phyloP scores from a whole-genome alignment of 1,140 invertebrate species.

The Delia radicum region DNA sequence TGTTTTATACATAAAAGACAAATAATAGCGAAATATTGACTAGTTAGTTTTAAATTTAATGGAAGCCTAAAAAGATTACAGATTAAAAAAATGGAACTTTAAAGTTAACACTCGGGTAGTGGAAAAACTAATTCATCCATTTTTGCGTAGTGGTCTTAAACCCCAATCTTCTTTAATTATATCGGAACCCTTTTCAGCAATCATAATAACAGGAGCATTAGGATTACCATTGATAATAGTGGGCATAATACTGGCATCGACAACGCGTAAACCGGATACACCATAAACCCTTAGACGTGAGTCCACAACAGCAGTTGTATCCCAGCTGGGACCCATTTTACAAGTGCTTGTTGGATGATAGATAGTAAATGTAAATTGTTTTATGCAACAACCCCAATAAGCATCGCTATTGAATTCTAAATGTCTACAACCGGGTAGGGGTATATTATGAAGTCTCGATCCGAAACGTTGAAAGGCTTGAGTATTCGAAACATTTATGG shows the following conservation, averaged over 20 bases:
- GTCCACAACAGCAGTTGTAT: slow-evolving; percentile 80
- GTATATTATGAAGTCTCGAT: slow-evolving; percentile 73
- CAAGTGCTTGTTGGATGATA: slow-evolving; percentile 84
- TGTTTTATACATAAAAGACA: not conserved
- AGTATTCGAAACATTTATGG: slow-evolving; percentile 75
- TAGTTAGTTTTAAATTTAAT: not conserved
- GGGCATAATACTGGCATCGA: slow-evolving; percentile 80
- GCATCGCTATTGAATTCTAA: slow-evolving; percentile 73
- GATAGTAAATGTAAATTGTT: slow-evolving; percentile 80
- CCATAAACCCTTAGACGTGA: slow-evolving; percentile 73
- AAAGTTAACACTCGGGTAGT: not conserved
- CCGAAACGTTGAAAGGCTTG: slow-evolving; percentile 78
- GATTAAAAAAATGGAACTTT: not conserved
- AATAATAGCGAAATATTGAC: not conserved
- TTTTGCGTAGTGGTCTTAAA: slow-evolving; percentile 30
- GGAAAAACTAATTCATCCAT: not conserved
- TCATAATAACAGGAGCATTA: slow-evolving; percentile 70
- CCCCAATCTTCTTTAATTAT: slow-evolving; percentile 78
- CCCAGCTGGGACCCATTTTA: slow-evolving; percentile 80
- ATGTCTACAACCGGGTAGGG: slow-evolving; percentile 77
- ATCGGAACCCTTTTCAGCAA: slow-evolving; percentile 77
- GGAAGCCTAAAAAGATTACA: not conserved
- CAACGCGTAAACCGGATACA: slow-evolving; percentile 69
- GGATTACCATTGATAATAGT: slow-evolving; percentile 79
- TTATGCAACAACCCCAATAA: slow-evolving; percentile 79